These are phyloP conservation scores for Vicugna pacos DNA, from an alignment of 2,113 vertebrate species.

Conservation along the genomic window DNA sequence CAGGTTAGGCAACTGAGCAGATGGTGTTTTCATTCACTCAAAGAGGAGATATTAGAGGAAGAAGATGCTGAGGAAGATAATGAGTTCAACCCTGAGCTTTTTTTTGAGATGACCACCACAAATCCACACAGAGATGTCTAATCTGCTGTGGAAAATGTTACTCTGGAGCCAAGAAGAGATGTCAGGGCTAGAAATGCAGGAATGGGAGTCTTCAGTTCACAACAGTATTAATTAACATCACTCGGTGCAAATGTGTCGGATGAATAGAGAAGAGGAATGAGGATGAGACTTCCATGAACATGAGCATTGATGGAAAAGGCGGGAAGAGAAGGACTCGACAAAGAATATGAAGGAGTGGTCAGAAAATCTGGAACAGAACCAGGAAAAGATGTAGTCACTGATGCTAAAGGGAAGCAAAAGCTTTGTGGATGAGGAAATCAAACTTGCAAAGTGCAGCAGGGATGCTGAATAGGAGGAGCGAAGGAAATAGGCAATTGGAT, in stretches of 20 bases:
- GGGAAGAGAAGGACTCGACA: not conserved
- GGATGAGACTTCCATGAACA: not conserved
- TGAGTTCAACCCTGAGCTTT: not conserved
- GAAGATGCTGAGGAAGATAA: not conserved
- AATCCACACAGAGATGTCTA: not conserved
- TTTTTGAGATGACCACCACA: not conserved
- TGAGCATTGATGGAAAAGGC: not conserved
- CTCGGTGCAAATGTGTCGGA: not conserved
- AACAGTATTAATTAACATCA: not conserved
- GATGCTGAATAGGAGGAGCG: not conserved
- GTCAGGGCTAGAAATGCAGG: not conserved
- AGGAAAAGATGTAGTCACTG: not conserved
- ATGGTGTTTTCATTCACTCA: not conserved
- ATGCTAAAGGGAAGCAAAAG: conserved; percentile 37
- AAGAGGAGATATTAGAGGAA: not conserved
- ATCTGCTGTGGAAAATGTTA: not conserved
- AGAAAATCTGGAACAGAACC: not conserved
- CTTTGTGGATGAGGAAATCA: not conserved
- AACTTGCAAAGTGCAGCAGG: not conserved
- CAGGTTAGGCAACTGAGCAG: not conserved
- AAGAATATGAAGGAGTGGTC: not conserved
- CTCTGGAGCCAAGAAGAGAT: not conserved
- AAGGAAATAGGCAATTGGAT: not conserved
- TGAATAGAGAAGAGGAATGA: not conserved
- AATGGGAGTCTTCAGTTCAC: not conserved